phyloP scores from a whole-genome alignment of 2,113 vertebrate species.

The Siphamia tubifer region DNA sequence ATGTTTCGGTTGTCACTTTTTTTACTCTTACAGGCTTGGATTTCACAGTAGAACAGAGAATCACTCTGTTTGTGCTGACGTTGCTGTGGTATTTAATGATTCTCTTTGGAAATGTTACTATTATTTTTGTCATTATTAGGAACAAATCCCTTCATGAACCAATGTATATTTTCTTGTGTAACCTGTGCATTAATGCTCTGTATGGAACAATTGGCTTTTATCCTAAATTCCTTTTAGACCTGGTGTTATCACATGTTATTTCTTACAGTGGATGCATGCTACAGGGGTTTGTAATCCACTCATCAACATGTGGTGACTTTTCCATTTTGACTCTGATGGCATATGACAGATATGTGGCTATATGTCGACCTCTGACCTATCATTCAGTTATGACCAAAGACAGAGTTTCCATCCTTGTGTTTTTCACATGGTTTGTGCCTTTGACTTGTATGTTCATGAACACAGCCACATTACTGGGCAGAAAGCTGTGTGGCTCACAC shows the following conservation, averaged over 20 bases:
- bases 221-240: conserved; percentile 49
- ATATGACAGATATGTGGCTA: conserved; percentile 56
- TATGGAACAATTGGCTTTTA: conserved; percentile 58
- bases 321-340: conserved; percentile 51
- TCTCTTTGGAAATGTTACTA: conserved; percentile 17
- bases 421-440: conserved; percentile 32
- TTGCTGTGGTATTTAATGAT: conserved; percentile 25
- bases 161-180: conserved; percentile 61
- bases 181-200: conserved; percentile 40
- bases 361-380: conserved; percentile 51
- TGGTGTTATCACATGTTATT: conserved; percentile 26
- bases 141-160: conserved; percentile 57
- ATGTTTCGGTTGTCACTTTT: neutral
- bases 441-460: conserved; percentile 38
- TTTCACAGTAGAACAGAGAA: neutral
- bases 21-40: conserved; percentile 33
- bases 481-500: neutral
- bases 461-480: conserved; percentile 5
- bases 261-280: conserved; percentile 48
- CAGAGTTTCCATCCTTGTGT: conserved; percentile 19
- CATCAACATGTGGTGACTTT: conserved; percentile 33
- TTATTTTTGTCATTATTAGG: conserved; percentile 23
- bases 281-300: conserved; percentile 51
- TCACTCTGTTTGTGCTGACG: neutral
- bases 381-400: conserved; percentile 28